Evolutionary conservation across 2,113 vertebrate genomes (phyloP), one percentile per base, ranked within the genome.

Genomic region (Dipodomys merriami): DNA sequence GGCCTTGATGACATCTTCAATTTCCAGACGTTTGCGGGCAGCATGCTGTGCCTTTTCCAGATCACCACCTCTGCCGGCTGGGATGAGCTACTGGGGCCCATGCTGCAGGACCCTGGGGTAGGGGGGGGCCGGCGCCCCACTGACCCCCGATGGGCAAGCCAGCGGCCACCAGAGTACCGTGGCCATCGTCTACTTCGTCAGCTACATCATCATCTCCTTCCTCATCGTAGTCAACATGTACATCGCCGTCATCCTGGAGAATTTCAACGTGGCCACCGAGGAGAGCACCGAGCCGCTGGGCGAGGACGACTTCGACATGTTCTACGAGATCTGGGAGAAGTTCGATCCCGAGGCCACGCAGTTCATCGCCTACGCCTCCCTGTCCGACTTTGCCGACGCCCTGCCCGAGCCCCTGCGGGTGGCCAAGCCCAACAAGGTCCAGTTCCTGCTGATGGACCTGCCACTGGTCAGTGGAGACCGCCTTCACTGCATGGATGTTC

Each of bases 151-250:
- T 49, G 9, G 49, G 9, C 49, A 39, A 39, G 72, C 91, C 1
- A 98, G 96, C 94, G 99, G 98, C 20, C 96, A 98, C 30, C 98
- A 97, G 94, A 97, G 94, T 0, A 91, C 94, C 0, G 79, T 99
- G 85, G 99, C 99, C 80, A 99, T 99, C 33, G 86, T 98, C 0
- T 99, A 99, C 97, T 99, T 99, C 33, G 99, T 99, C 62, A 99
- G 99, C 83, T 99, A 99, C 93, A 98, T 99, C 81, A 99, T 99
- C 67, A 99, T 99, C 91, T 99, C 99, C 0, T 99, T 99, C 81
- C 99, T 99, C 86, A 99, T 99, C 16, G 99, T 99, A 25, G 99
- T 99, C 44, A 99, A 99, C 93, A 99, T 99, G 99, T 99, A 99
- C 69, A 99, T 99, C 76, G 99, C 99, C 33, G 99, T 99, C 95